Evolutionary conservation across 2,888 invertebrate species (phyloP).

Genomic region (Ormyrus pomaceus): DNA sequence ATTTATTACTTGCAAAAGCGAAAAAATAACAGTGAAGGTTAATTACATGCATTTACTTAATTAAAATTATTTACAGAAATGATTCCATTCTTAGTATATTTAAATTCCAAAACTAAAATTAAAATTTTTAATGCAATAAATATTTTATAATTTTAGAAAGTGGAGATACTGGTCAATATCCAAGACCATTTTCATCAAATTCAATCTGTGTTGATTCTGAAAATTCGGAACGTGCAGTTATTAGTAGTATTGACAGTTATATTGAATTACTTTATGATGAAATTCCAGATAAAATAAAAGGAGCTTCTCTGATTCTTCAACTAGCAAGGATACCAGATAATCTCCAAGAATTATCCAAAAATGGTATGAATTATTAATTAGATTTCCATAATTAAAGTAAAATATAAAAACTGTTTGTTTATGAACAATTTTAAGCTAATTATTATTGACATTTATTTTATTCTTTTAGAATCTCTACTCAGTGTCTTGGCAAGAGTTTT

Average conservation of each 20-base stretch:
- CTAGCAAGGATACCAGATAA: conserved; percentile 96
- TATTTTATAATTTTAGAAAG: conserved; percentile 25
- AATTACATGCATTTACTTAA: not conserved
- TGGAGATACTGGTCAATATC: conserved; percentile 59
- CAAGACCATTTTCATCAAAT: conserved; percentile 71
- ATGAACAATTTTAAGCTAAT: conserved; percentile 6
- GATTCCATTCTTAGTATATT: no score
- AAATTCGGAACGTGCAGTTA: conserved; percentile 81
- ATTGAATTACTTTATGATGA: conserved; percentile 98
- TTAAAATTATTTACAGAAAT: no score
- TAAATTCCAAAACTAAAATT: no score
- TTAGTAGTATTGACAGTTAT: conserved; percentile 94
- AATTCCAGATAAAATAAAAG: conserved; percentile 92
- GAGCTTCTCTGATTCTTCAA: conserved; percentile 93
- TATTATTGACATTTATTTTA: conserved; percentile 26
- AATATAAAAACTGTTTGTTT: conserved; percentile 6
- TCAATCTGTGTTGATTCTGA: conserved; percentile 66
- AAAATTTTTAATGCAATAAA: no score
- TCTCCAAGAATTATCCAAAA: conserved; percentile 92
- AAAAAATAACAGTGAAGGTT: conserved; percentile 74
- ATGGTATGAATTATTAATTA: conserved; percentile 80
- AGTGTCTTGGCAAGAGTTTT: conserved; percentile 97
- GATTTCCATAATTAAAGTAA: not conserved
- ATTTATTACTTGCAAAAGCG: conserved; percentile 91
- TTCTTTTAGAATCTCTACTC: conserved; percentile 88